Conservation (phyloP, 1,140 invertebrate species). For the Hermatobates lingyangjiaoensis region DNA sequence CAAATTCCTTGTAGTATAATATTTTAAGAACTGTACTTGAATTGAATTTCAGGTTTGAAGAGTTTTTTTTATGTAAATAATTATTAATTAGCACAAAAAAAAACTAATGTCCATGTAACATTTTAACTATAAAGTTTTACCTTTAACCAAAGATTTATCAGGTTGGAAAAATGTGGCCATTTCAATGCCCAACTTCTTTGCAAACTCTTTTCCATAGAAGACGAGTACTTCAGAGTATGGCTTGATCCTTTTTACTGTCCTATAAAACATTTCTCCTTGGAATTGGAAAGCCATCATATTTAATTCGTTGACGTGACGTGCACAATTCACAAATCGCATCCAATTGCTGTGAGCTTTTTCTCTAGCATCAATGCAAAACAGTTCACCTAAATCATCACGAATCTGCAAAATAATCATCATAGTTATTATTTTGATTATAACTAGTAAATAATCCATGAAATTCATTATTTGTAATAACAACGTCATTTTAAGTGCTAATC, state of each 20-base stretch:
- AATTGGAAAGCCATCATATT: constrained; percentile 37
- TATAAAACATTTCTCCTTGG: constrained; percentile 33
- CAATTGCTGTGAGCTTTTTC: constrained; percentile 22
- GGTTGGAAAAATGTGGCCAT: neutral
- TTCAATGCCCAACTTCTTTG: constrained; percentile 22
- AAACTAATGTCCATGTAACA: neutral
- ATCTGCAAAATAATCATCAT: too few relatives aligned
- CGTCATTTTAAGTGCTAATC: too few relatives aligned
- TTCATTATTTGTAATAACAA: too few relatives aligned
- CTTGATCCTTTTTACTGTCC: constrained; percentile 28
- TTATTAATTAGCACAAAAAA: too few relatives aligned
- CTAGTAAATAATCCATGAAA: too few relatives aligned
- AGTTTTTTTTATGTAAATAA: too few relatives aligned
- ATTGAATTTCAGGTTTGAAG: too few relatives aligned
- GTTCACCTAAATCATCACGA: too few relatives aligned
- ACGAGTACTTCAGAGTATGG: constrained; percentile 32
- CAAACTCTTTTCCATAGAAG: constrained; percentile 32
- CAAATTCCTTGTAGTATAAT: too few relatives aligned
- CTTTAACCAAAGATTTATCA: neutral
- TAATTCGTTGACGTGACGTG: constrained; percentile 28
- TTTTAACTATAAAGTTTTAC: neutral
- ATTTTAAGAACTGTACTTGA: too few relatives aligned
- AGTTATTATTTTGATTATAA: too few relatives aligned
- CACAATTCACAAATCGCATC: constrained; percentile 40
- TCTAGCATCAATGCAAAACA: neutral